These are phyloP conservation scores for Smutsia temminckii DNA, from an alignment of 2,797 vertebrate genomes.

Conservation along the genomic window DNA sequence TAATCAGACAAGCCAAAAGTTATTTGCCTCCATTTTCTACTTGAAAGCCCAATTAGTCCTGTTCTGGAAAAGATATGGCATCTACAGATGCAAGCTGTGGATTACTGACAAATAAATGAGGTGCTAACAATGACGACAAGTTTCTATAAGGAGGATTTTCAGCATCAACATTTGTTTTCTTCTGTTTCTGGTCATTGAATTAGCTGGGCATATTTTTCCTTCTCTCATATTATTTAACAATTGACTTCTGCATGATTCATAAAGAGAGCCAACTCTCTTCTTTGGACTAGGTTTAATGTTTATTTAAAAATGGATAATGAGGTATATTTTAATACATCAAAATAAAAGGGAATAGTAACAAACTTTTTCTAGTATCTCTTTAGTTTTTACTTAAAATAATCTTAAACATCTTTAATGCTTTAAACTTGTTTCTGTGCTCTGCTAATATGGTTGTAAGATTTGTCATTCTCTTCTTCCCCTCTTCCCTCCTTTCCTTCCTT, in stretches of 20 bases:
- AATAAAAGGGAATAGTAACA: not conserved
- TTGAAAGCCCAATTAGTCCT: not conserved
- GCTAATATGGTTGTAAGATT: not conserved
- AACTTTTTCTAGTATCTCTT: not conserved
- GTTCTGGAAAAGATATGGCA: not conserved
- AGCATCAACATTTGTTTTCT: not conserved
- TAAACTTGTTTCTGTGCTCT: not conserved
- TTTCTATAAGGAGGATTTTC: not conserved
- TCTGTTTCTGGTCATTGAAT: not conserved
- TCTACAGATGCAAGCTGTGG: not conserved
- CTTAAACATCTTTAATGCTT: not conserved
- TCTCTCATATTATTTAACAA: not conserved
- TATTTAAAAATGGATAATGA: not conserved
- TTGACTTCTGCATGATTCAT: not conserved
- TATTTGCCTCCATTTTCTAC: constrained; percentile 2
- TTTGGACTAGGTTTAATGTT: not conserved
- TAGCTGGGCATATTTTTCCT: not conserved
- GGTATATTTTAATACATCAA: not conserved
- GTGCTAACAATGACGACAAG: not conserved
- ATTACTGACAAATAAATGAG: not conserved
- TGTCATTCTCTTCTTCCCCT: not conserved
- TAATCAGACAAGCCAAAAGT: not conserved
- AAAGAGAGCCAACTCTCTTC: not conserved
- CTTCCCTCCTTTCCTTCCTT: not conserved
- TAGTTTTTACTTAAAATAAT: not conserved